Conservation (phyloP, 2,797 vertebrate species). For the Dendrocincla fuliginosa region DNA sequence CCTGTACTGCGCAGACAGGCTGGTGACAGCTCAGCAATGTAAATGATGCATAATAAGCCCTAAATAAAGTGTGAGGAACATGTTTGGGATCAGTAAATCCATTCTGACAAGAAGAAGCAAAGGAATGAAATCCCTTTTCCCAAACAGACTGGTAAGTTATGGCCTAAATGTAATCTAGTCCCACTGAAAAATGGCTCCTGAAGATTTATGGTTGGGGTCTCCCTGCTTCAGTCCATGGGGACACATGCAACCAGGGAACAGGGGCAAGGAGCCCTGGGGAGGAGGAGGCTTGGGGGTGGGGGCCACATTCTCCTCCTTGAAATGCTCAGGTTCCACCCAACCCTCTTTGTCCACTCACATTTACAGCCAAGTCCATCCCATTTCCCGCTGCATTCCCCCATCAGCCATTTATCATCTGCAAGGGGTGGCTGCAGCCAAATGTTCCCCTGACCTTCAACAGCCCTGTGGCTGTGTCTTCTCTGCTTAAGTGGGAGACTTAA, state of each 20-base stretch:
- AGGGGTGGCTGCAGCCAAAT: not conserved
- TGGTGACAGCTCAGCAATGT: constrained; percentile 53
- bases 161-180: not conserved
- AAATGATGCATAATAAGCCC: constrained; percentile 39
- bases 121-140: constrained; percentile 47
- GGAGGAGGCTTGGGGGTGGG: not conserved
- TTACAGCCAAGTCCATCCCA: not conserved
- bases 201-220: not conserved
- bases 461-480: not conserved
- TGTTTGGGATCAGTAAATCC: constrained; percentile 61
- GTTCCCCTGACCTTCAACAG: constrained; percentile 5
- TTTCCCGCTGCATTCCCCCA: not conserved
- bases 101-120: constrained; percentile 42
- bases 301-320: not conserved
- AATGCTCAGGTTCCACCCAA: not conserved
- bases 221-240: not conserved
- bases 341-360: not conserved
- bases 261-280: not conserved
- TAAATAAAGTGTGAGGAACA: constrained; percentile 56
- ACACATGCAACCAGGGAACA: not conserved
- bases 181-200: not conserved
- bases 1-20: not conserved
- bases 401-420: not conserved
- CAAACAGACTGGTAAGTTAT: not conserved
- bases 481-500: constrained; percentile 5